These are phyloP conservation scores for Limenitis camilla DNA, from an alignment of 2,888 invertebrate species.

Conservation along the genomic window DNA sequence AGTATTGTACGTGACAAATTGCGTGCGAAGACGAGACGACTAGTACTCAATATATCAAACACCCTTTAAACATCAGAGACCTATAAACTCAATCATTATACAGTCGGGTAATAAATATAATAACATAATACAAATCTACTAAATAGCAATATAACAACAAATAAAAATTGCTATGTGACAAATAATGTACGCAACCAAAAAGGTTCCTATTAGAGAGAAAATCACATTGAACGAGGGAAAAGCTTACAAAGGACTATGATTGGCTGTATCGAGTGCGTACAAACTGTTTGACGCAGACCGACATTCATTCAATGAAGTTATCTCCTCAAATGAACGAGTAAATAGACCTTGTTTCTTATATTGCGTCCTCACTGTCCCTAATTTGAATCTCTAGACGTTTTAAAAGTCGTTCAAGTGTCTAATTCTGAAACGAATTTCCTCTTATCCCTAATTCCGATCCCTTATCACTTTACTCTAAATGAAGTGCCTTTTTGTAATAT, in stretches of 20 bases:
- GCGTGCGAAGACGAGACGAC: too few species aligned
- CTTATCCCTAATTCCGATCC: constrained; percentile 7
- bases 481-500: constrained; percentile 3
- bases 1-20: too few species aligned
- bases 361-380: constrained; percentile 14
- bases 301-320: constrained; percentile 19
- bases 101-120: too few species aligned
- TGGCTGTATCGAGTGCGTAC: constrained; percentile 11
- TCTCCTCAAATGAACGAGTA: constrained; percentile 20
- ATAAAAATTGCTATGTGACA: neutral
- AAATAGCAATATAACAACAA: neutral
- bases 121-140: too few species aligned
- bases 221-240: constrained; percentile 21
- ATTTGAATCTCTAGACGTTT: constrained; percentile 19
- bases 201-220: constrained; percentile 11
- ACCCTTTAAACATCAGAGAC: too few species aligned
- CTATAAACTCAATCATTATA: too few species aligned
- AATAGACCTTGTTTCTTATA: constrained; percentile 20
- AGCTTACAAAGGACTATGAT: constrained; percentile 24
- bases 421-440: constrained; percentile 16
- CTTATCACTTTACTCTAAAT: constrained; percentile 10
- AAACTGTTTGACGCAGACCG: constrained; percentile 18
- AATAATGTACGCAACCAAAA: constrained; percentile 1
- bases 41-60: too few species aligned
- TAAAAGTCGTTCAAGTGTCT: constrained; percentile 12